Conservation (phyloP, 2,888 invertebrate species). For the Ophion ellenae region DNA sequence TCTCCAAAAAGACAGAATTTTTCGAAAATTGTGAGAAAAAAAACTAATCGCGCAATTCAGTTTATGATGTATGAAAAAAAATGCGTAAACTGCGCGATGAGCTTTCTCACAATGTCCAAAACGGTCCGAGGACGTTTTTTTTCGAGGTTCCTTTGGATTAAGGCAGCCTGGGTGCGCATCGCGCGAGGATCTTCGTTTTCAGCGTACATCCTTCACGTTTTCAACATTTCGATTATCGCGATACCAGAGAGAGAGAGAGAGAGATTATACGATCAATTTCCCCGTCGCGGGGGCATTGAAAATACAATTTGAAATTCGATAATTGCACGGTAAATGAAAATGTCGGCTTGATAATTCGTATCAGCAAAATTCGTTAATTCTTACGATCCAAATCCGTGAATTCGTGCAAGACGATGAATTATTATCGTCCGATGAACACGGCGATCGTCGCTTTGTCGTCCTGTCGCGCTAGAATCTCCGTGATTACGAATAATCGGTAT, state of each 20-base stretch:
- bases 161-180: constrained; percentile 49
- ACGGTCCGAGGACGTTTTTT: background rate
- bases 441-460: background rate
- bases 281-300: background rate
- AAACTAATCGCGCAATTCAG: background rate
- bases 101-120: background rate
- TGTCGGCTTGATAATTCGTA: background rate
- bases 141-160: constrained; percentile 13
- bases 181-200: constrained; percentile 54
- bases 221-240: constrained; percentile 44
- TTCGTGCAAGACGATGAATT: background rate
- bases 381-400: background rate
- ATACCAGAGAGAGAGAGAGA: background rate
- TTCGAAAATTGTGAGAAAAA: background rate
- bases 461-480: background rate
- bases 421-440: background rate
- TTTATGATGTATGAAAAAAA: background rate
- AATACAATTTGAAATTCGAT: background rate
- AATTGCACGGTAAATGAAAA: background rate
- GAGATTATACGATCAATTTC: background rate
- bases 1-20: background rate
- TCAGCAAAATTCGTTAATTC: constrained; percentile 9
- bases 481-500: background rate
- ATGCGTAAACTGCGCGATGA: background rate
- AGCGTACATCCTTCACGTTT: constrained; percentile 41